These are phyloP conservation scores for Drosophila lacteicornis DNA, from an alignment of 1,140 invertebrate genomes.

Conservation along the genomic window DNA sequence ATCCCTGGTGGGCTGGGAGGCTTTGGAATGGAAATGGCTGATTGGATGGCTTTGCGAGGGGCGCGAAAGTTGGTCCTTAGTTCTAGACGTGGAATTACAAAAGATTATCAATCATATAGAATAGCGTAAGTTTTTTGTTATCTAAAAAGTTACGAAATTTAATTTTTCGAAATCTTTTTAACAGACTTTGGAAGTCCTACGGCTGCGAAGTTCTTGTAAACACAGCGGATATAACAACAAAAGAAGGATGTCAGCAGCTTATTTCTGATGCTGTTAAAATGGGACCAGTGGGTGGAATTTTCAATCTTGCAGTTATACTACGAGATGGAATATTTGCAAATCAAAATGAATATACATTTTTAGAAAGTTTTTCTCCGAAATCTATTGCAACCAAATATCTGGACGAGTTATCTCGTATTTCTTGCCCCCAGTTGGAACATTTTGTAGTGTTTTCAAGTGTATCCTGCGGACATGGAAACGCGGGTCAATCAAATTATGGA, in stretches of 20 bases:
- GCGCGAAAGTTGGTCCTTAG: conserved; percentile 92
- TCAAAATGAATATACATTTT: conserved; percentile 87
- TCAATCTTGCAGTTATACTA: conserved; percentile 92
- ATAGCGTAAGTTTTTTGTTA: conserved; percentile 85
- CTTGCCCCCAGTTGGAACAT: conserved; percentile 87
- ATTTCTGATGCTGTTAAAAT: conserved; percentile 87
- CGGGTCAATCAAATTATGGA: conserved; percentile 95
- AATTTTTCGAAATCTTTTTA: conserved; percentile 9
- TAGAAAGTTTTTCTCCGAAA: conserved; percentile 87
- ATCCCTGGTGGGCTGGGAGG: conserved; percentile 93
- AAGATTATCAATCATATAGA: conserved; percentile 91
- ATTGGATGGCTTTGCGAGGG: conserved; percentile 94
- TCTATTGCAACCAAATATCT: conserved; percentile 87
- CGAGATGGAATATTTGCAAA: conserved; percentile 88
- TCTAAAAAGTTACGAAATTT: background rate
- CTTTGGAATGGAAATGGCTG: conserved; percentile 95
- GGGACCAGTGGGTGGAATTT: conserved; percentile 91
- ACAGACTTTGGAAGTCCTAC: conserved; percentile 88
- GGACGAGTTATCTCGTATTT: conserved; percentile 86
- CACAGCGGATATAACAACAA: conserved; percentile 88
- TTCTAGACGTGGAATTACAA: conserved; percentile 91
- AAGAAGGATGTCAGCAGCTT: conserved; percentile 87
- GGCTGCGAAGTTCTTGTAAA: conserved; percentile 88
- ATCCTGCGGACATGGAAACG: conserved; percentile 94
- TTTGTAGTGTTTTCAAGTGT: conserved; percentile 95